Base-by-base conservation (phyloP, 2,888 invertebrate species). In the Cryptocheilus praepositus region DNA sequence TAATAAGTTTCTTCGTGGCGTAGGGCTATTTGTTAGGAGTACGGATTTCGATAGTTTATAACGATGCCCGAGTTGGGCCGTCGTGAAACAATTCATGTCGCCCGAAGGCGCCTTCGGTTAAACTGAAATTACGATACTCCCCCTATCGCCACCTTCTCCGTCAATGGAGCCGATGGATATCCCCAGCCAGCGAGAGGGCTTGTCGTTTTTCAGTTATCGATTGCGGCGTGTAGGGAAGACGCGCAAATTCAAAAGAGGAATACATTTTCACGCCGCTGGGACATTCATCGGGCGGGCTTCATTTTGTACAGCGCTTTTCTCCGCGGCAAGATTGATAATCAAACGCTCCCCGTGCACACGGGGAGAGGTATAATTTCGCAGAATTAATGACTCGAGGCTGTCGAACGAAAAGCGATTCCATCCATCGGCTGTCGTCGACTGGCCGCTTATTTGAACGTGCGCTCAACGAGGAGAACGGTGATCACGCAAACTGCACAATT, bases 31-130 rank as follows among this genome's bases (percentile, higher is more conserved):
- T 18, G 52, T 52, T 52, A 52, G 22, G 13, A 7, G 18, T 16
- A 16, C 8, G 16, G 52, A 22, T 21, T 52, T 15, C 52, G 22
- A 21, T 22, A 21, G 52, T 15, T 51, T 36, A 21, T 51, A 36
- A 59, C 59, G 62, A 68, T 68, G 59, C 52, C 54, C 46, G 45
- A 44, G 54, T 16, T n/a, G 16, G 19, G 45, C 44, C 55, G 65
- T 64, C 68, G 59, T 64, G 62, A 62, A 64, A 19, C 64, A 36
- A 60, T 62, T 52, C 56, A 55, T 58, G 61, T 13, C 44, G 57
- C 57, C 11, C 19, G 54, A 54, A 49, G 61, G 58, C 58, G 57
- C 57, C 16, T 11, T 54, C 67, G 46, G 49, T 58, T 61, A 61
- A 61, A 58, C 57, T 28, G 44, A 49, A 36, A 36, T 36, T 36